phyloP scores from a whole-genome alignment of 2,797 vertebrate species.

The Parauchenoglanis punctatus region DNA sequence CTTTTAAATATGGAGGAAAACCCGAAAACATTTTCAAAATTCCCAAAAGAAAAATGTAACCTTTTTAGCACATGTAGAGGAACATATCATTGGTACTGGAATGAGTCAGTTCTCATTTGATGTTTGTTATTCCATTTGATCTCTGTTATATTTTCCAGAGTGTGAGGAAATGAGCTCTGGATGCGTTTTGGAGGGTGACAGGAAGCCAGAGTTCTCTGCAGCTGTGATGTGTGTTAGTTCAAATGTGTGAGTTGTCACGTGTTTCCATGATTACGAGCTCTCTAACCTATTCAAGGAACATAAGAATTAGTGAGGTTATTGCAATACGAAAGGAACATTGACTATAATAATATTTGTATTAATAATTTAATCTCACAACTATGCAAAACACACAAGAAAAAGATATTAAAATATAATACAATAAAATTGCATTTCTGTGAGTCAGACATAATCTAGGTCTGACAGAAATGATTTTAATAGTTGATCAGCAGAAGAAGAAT shows the following conservation, averaged over 20 bases:
- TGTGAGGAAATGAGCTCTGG: constrained; percentile 54
- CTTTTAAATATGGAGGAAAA: constrained; percentile 24
- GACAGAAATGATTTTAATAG: not conserved
- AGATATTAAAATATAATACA: not conserved
- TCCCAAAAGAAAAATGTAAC: constrained; percentile 25
- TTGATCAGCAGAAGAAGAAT: not conserved
- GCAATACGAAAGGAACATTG: not conserved
- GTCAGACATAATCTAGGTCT: not conserved
- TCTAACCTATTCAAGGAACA: constrained; percentile 41
- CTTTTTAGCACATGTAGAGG: not conserved
- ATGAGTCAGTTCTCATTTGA: constrained; percentile 35
- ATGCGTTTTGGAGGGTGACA: constrained; percentile 39
- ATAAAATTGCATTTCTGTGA: not conserved
- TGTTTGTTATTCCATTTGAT: constrained; percentile 48
- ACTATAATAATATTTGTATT: not conserved
- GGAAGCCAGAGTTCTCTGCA: constrained; percentile 43
- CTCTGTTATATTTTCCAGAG: constrained; percentile 46
- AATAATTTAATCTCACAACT: not conserved
- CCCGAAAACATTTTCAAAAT: not conserved
- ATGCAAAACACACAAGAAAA: not conserved
- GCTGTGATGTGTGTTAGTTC: constrained; percentile 27
- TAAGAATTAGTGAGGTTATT: constrained; percentile 18
- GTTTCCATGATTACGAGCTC: constrained; percentile 22
- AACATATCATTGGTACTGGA: constrained; percentile 27
- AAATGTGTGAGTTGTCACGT: constrained; percentile 35